Evolutionary conservation across 1,140 invertebrate genomes (phyloP).

Genomic region (Ostrea denselamellosa): DNA sequence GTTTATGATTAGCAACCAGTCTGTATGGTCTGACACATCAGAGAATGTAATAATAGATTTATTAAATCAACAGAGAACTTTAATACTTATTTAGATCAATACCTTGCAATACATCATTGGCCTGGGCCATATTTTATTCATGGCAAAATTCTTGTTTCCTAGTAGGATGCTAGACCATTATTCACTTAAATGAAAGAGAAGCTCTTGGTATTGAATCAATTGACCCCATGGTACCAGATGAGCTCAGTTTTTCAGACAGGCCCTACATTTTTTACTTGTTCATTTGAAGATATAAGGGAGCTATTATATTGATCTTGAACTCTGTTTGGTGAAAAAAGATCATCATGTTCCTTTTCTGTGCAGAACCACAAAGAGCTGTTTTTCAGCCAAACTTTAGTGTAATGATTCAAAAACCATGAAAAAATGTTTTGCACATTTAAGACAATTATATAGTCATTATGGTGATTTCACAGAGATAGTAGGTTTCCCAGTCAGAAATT

Average conservation of each 20-base stretch:
- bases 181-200: not conserved
- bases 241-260: not conserved
- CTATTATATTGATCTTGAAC: too few species aligned
- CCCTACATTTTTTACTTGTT: not conserved
- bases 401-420: too few species aligned
- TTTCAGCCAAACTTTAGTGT: too few species aligned
- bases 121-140: constrained; percentile 21
- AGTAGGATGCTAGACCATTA: not conserved
- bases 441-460: too few species aligned
- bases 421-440: too few species aligned
- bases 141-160: not conserved
- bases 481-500: too few species aligned
- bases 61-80: not conserved
- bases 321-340: too few species aligned
- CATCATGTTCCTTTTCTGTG: too few species aligned
- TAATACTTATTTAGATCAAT: constrained; percentile 20
- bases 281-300: not conserved
- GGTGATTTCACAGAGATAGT: too few species aligned
- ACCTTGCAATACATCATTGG: not conserved
- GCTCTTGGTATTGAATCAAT: not conserved
- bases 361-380: too few species aligned
- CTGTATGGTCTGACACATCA: not conserved
- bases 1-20: not conserved
- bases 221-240: not conserved
- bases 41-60: not conserved